Evolutionary conservation across 1,140 invertebrate species (phyloP), one percentile per base, ranked within the genome.

Genomic region (Tetramorium simillimum): DNA sequence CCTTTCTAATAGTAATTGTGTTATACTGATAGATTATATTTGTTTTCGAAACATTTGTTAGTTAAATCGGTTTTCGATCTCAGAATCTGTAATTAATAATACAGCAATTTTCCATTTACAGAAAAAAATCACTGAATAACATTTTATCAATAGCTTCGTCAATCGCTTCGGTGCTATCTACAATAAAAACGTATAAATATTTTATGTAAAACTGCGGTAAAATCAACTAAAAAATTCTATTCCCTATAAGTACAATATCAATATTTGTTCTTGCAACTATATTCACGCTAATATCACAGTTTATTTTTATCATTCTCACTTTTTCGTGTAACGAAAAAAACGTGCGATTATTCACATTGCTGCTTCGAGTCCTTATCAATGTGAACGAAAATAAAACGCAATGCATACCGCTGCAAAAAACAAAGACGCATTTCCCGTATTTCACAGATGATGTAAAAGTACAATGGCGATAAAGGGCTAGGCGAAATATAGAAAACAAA

Each of bases 361-460:
- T 24, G 40, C 40, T 84, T 60, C 46, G 40, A 84, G 40, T 75
- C 14, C 6, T 40, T 56, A 60, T 60, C 80, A 56, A 60, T 62
- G 37, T 70, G 40, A 73, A 49, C 67, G 10, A 82, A 53, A 60
- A 18, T 37, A 72, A 67, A 75, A 43, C 14, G 43, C 33, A 46
- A 65, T 51, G 28, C 51, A 21, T 51, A 46, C n/a, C 18, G 85
- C 7, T 53, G n/a, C 5, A 37, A 46, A 33, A 72, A 84, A 85
- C 72, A 85, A 77, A 80, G 46, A 43, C 40, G 14, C 24, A 16
- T 73, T 67, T 84, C 62, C 82, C 76, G 62, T 75, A 89, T 88
- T 89, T 90, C 63, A 86, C 86, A 60, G 70, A 72, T 86, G 87
- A 87, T 91, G 90, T 88, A 67, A 51, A 67, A 85, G 33, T 60